Conservation (phyloP, 2,113 vertebrate species). For the Silurus asotus region DNA sequence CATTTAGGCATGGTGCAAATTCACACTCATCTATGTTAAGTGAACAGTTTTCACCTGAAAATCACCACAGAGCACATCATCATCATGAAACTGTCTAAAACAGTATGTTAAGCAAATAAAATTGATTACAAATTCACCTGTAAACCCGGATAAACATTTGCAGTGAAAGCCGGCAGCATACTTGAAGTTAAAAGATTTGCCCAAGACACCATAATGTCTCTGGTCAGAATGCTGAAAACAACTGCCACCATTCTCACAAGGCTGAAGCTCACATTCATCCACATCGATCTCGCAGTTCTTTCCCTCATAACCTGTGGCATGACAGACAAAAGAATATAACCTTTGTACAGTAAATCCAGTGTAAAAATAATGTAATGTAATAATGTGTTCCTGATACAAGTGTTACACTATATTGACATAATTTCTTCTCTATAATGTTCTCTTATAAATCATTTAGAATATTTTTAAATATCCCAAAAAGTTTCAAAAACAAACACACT, state of each 20-base stretch:
- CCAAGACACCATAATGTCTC: slow-evolving; percentile 66
- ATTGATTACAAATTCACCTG: slow-evolving; percentile 47
- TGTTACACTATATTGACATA: not conserved
- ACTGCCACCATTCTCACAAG: slow-evolving; percentile 79
- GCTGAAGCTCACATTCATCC: slow-evolving; percentile 79
- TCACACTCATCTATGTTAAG: slow-evolving; percentile 84
- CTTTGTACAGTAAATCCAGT: not conserved
- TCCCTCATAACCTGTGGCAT: slow-evolving; percentile 66
- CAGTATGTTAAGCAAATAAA: not conserved
- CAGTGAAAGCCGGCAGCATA: slow-evolving; percentile 84
- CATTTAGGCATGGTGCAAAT: slow-evolving; percentile 80
- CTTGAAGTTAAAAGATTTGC: slow-evolving; percentile 74
- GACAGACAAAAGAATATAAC: not conserved
- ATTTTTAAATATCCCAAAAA: too few relatives aligned
- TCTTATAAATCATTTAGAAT: not conserved
- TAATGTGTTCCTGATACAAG: not conserved
- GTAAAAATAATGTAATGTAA: not conserved
- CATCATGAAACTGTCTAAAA: not conserved
- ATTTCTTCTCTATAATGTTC: not conserved
- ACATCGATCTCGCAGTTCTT: slow-evolving; percentile 71
- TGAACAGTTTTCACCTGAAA: slow-evolving; percentile 82
- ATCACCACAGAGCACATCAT: not conserved
- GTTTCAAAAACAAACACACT: too few relatives aligned
- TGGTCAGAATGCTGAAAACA: slow-evolving; percentile 84
- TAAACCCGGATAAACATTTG: slow-evolving; percentile 81